Percentiles rank a stretch among this genome's conserved stretches.
phyloP scores from a whole-genome alignment of 2,113 vertebrate genomes.

The Psilopsiagon aurifrons region DNA sequence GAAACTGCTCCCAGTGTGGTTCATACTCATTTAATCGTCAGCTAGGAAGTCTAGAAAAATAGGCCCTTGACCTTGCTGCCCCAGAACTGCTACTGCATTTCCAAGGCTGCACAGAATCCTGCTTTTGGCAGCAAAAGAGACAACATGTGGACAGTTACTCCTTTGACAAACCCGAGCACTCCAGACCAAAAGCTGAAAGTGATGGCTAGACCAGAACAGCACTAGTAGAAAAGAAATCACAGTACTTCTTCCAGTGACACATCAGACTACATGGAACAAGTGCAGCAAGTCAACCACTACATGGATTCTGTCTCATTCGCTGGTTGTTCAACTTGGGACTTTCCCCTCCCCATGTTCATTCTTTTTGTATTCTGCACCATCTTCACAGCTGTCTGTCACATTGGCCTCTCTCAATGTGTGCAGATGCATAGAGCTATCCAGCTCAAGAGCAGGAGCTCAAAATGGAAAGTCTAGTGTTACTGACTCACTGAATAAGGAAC shows the following conservation, averaged over 20 bases:
- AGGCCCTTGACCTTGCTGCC: neutral
- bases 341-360: neutral
- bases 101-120: neutral
- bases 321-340: neutral
- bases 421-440: neutral
- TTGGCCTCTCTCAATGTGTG: neutral
- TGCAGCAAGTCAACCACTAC: neutral
- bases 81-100: neutral
- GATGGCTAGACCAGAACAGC: neutral
- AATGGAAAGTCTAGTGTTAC: neutral
- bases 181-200: neutral
- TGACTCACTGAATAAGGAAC: neutral
- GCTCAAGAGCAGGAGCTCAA: neutral
- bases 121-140: neutral
- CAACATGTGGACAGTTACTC: rapidly evolving
- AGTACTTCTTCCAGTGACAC: neutral
- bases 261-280: neutral
- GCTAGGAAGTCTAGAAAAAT: neutral
- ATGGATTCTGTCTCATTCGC: neutral
- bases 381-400: neutral
- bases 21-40: neutral
- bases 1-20: neutral
- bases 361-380: neutral
- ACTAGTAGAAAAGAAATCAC: neutral
- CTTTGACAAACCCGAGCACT: neutral